phyloP scores from a whole-genome alignment of 1,140 invertebrate genomes.

The Drosophila pseudoobscura region DNA sequence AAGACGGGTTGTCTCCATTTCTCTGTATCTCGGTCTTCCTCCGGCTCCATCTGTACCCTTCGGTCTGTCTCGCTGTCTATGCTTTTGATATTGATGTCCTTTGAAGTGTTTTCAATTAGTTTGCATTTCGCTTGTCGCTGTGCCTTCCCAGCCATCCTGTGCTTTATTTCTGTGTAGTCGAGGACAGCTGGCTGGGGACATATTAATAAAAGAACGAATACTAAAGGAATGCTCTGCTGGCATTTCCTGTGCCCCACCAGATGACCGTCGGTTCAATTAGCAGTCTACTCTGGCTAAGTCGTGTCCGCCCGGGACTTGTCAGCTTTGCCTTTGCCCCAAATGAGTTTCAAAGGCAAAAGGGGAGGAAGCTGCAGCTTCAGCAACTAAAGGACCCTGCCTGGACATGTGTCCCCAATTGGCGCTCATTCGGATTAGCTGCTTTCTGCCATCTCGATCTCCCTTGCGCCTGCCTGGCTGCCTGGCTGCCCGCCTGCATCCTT shows the following conservation, averaged over 20 bases:
- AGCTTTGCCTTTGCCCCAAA: constrained; percentile 45
- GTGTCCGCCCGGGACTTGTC: constrained; percentile 37
- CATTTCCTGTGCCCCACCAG: not conserved
- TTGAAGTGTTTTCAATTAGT: constrained; percentile 73
- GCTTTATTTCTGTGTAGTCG: constrained; percentile 7
- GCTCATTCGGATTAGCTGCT: constrained; percentile 66
- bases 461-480: constrained; percentile 38
- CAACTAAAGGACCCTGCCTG: constrained; percentile 34
- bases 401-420: constrained; percentile 67
- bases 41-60: not conserved
- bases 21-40: not conserved
- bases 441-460: constrained; percentile 42
- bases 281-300: constrained; percentile 24
- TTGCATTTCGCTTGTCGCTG: constrained; percentile 53
- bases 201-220: constrained; percentile 54
- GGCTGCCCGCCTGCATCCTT: constrained; percentile 10
- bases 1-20: constrained; percentile 33
- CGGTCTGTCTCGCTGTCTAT: constrained; percentile 20
- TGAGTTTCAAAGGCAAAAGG: constrained; percentile 46
- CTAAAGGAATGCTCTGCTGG: constrained; percentile 34
- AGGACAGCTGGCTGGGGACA: constrained; percentile 20
- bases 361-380: constrained; percentile 18
- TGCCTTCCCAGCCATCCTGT: constrained; percentile 4
- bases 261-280: constrained; percentile 62
- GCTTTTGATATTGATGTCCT: constrained; percentile 57